These are phyloP conservation scores for Caenorhabditis briggsae DNA, from an alignment of 1,140 invertebrate genomes.

Conservation along the genomic window DNA sequence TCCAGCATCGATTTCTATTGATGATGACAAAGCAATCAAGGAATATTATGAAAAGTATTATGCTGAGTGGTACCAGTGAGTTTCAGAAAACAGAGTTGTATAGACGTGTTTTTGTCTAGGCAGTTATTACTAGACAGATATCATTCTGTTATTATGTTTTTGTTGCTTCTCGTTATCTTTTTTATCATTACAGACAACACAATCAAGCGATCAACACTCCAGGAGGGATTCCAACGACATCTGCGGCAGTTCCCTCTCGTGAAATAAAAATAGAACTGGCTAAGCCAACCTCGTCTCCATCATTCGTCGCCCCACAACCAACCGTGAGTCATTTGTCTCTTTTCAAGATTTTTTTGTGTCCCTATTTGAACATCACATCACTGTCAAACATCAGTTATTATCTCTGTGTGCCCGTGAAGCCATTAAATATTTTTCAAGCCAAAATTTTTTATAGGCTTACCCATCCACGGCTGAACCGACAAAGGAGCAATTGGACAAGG, in stretches of 20 bases:
- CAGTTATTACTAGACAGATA: neutral
- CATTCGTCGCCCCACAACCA: neutral
- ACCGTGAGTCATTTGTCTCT: conserved; percentile 15
- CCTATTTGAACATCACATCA: conserved; percentile 45
- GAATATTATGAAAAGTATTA: conserved; percentile 42
- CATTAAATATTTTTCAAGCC: conserved; percentile 24
- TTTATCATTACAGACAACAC: conserved; percentile 37
- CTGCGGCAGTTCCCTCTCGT: neutral
- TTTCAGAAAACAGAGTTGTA: neutral
- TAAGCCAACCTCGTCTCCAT: conserved; percentile 19
- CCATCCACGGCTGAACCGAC: conserved; percentile 7
- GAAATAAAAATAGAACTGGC: conserved; percentile 56
- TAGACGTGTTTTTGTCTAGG: neutral
- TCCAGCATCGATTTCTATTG: neutral
- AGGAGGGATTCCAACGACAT: neutral
- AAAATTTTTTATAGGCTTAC: neutral
- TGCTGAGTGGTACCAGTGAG: conserved; percentile 40
- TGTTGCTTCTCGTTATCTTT: neutral
- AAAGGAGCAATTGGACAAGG: conserved; percentile 47
- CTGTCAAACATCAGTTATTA: conserved; percentile 44
- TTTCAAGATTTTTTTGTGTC: neutral
- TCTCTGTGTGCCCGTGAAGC: conserved; percentile 14
- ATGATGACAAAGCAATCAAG: conserved; percentile 26
- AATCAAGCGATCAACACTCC: conserved; percentile 23
- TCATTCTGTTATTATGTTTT: neutral